Base-by-base conservation (phyloP, 2,888 invertebrate genomes). In the Arge pagana region DNA sequence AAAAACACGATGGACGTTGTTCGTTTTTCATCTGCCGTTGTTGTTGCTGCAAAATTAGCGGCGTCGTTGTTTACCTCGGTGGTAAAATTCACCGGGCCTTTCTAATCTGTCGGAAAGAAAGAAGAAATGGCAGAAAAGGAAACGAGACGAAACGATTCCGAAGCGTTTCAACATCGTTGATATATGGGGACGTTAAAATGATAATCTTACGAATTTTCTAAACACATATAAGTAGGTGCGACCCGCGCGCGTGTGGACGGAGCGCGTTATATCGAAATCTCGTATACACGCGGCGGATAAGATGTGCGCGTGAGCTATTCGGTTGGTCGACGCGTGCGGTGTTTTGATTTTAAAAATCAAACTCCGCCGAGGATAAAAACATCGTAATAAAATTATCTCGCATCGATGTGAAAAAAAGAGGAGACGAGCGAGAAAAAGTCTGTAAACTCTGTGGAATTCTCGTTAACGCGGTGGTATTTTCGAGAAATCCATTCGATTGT, bases 151-250 rank as follows among this genome's bases (percentile, higher is more conserved):
- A 33, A 33, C 3, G 11, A 33, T 33, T 4, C 11, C 4, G 7
- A n/a, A 7, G 15, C 23, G 33, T 45, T 45, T 33, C 45, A 33
- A 23, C 45, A 45, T 33, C 45, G 33, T 5, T 31, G 15, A 45
- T 45, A 33, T 45, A 45, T 45, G 35, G 45, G 33, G 15, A 45
- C 33, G 31, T 33, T 45, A 45, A 45, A 45, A 45, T 35, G 31
- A 45, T 23, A 45, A 45, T 45, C 35, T 45, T 45, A 45, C 45
- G 45, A 45, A 15, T 15, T n/a, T n/a, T n/a, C n/a, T n/a, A n/a
- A n/a, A n/a, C n/a, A n/a, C n/a, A n/a, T n/a, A n/a, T n/a, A n/a
- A n/a, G 19, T 45, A 33, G 21, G 45, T 45, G 45, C 35, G 45
- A 35, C 45, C 45, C 33, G 33, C 28, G 28, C 28, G 10, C 10